Conservation (phyloP, 2,888 invertebrate genomes). For the Plebejus anna region DNA sequence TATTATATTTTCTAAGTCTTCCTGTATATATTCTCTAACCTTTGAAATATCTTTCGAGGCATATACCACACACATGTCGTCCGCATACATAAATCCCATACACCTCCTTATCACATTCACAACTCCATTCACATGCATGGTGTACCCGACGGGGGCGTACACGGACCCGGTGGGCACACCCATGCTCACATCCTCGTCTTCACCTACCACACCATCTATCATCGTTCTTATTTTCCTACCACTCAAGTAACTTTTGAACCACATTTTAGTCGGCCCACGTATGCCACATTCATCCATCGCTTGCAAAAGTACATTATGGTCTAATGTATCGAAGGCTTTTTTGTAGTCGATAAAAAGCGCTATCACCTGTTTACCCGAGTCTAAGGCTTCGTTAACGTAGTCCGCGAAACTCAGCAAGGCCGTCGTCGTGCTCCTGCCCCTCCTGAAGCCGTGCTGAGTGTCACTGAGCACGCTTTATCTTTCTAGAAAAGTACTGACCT, state of each 20-base stretch:
- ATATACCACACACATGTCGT: too few relatives aligned
- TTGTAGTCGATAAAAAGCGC: conserved; percentile 35
- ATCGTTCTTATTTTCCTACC: too few relatives aligned
- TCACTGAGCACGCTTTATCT: conserved; percentile 13
- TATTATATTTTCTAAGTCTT: too few relatives aligned
- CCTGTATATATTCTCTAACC: too few relatives aligned
- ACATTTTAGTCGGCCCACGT: conserved; percentile 32
- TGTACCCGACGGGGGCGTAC: too few relatives aligned
- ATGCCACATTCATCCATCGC: conserved; percentile 36
- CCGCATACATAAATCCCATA: too few relatives aligned
- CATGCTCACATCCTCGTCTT: too few relatives aligned
- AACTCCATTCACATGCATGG: too few relatives aligned
- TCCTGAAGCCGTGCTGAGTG: conserved; percentile 26
- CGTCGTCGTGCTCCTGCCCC: conserved; percentile 19
- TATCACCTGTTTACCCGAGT: conserved; percentile 19
- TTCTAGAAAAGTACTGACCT: conserved; percentile 7
- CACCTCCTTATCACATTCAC: too few relatives aligned
- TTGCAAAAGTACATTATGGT: conserved; percentile 34
- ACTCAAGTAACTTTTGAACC: conserved; percentile 28
- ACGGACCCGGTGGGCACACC: too few relatives aligned
- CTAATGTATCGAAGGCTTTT: conserved; percentile 36
- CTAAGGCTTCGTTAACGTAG: conserved; percentile 19
- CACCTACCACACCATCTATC: not conserved
- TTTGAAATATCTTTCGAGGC: too few relatives aligned
- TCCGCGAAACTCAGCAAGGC: conserved; percentile 25